phyloP scores from a whole-genome alignment of 2,113 vertebrate species.

The Urocitellus parryii region DNA sequence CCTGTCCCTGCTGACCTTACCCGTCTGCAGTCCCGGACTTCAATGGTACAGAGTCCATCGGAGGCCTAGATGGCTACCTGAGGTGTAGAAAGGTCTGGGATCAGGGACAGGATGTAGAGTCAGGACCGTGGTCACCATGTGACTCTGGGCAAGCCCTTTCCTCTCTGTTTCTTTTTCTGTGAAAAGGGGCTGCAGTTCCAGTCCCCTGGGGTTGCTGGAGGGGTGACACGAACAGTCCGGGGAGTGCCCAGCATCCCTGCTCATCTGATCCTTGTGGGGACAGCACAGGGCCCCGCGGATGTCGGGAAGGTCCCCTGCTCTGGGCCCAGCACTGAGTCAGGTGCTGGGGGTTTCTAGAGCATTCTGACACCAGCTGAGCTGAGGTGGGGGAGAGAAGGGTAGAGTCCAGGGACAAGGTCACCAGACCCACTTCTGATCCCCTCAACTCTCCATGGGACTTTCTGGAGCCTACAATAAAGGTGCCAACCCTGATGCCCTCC shows the following conservation, averaged over 20 bases:
- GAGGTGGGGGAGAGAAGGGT: background rate
- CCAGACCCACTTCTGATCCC: background rate
- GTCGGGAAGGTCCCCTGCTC: background rate
- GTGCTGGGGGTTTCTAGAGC: background rate
- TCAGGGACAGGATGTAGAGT: background rate
- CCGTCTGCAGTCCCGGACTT: background rate
- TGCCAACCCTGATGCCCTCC: too few relatives aligned
- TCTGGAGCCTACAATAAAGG: background rate
- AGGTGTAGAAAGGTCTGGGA: background rate
- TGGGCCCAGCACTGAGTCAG: background rate
- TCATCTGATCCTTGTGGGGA: background rate
- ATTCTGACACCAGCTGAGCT: background rate
- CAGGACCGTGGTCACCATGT: background rate
- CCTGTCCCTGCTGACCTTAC: background rate
- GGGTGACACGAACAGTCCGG: background rate
- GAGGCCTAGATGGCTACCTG: background rate
- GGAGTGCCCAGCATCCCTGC: background rate
- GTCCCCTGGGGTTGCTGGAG: background rate
- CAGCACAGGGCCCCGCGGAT: background rate
- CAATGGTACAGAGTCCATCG: fast-evolving
- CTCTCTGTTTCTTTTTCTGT: background rate
- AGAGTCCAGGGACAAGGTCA: background rate
- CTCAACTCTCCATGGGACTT: background rate
- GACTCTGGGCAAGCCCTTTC: background rate
- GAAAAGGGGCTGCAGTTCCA: background rate